Evolutionary conservation across 2,113 vertebrate species (phyloP).

Genomic region (Leuciscus idus): DNA sequence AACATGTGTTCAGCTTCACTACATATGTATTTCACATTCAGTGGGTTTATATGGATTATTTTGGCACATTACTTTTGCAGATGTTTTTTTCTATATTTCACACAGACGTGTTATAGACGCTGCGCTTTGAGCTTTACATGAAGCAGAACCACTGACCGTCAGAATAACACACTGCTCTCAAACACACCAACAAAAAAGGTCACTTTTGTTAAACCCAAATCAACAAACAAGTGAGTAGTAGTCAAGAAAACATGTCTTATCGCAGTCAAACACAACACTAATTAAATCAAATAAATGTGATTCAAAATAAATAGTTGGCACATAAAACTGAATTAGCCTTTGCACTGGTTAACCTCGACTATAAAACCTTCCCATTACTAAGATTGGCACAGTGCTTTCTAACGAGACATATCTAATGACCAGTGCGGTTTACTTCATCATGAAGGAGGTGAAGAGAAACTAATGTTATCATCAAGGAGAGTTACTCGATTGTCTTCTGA

Average conservation of each 20-base stretch:
- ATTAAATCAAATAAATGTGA: neutral
- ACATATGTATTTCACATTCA: neutral
- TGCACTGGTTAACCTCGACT: neutral
- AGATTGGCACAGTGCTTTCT: neutral
- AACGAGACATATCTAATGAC: neutral
- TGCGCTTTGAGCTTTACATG: neutral
- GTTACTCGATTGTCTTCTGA: conserved; percentile 16
- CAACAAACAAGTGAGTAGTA: conserved; percentile 8
- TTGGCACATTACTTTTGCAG: neutral
- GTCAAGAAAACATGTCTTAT: neutral
- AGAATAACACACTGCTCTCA: neutral
- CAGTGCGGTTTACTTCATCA: neutral
- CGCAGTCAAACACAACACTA: neutral
- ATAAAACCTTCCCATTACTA: neutral
- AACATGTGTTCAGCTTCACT: neutral
- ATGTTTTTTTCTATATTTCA: neutral
- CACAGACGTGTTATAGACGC: too few relatives aligned
- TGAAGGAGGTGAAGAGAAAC: neutral
- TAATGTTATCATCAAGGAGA: neutral
- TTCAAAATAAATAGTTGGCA: conserved; percentile 23
- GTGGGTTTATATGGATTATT: neutral
- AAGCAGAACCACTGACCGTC: neutral
- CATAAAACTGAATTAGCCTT: neutral
- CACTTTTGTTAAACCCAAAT: conserved; percentile 37
- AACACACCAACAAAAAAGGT: conserved; percentile 12